Conservation (phyloP, 1,140 invertebrate species). For the Brachionus asplanchnoidis region DNA sequence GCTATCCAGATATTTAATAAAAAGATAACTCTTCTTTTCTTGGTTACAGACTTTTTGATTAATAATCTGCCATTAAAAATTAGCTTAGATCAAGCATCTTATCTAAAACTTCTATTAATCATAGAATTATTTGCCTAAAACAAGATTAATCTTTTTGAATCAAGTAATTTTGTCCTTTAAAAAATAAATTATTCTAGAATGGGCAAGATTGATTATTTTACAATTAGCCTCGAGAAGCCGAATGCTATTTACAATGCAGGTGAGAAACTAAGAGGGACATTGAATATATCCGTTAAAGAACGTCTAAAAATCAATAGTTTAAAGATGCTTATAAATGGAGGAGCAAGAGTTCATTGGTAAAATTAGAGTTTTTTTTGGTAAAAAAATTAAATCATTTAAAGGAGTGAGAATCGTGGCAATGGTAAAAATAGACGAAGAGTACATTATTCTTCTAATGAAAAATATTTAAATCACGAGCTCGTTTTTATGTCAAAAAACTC, state of each 20-base stretch:
- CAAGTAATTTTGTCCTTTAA: too few relatives aligned
- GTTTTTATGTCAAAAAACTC: background rate
- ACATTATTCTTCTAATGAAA: background rate
- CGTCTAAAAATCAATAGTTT: constrained; percentile 34
- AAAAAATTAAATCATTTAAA: too few relatives aligned
- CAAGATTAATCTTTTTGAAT: too few relatives aligned
- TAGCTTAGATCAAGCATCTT: too few relatives aligned
- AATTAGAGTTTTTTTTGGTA: background rate
- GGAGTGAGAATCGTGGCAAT: background rate
- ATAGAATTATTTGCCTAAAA: too few relatives aligned
- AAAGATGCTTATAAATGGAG: constrained; percentile 5
- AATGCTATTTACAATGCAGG: background rate
- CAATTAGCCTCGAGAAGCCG: background rate
- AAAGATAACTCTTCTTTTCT: too few relatives aligned
- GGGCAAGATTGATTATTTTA: constrained; percentile 36
- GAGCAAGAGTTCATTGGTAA: constrained; percentile 35
- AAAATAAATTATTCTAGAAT: background rate
- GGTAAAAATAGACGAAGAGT: background rate
- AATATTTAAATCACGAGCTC: background rate
- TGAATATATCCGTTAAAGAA: constrained; percentile 10
- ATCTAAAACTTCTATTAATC: too few relatives aligned
- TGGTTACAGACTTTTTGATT: too few relatives aligned
- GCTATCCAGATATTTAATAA: too few relatives aligned
- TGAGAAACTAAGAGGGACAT: constrained; percentile 9
- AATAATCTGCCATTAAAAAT: too few relatives aligned